A percentile compares a stretch with the other conserved stretches of the same genome.
Conservation (phyloP, 2,113 vertebrate species). For the Heterotilapia buettikoferi region DNA sequence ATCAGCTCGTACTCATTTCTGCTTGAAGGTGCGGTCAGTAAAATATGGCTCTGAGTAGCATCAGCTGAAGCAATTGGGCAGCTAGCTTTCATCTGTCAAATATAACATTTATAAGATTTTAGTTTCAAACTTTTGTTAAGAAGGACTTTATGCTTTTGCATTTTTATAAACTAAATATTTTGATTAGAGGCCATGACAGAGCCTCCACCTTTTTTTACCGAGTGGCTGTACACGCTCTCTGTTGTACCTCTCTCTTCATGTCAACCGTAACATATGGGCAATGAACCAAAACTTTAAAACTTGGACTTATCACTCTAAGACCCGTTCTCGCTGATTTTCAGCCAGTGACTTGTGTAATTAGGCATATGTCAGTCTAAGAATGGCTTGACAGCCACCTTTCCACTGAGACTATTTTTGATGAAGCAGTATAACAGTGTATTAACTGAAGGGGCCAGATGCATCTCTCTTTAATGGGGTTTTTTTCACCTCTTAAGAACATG, state of each 20-base stretch:
- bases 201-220: background rate
- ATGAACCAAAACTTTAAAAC: background rate
- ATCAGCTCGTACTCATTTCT: background rate
- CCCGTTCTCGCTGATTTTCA: background rate
- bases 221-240: background rate
- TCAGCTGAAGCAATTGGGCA: background rate
- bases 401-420: background rate
- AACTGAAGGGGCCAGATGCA: background rate
- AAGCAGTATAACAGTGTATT: background rate
- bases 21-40: background rate
- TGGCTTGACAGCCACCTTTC: background rate
- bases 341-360: background rate
- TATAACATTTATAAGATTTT: background rate
- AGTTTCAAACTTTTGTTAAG: background rate
- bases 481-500: background rate
- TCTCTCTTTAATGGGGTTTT: rapidly evolving
- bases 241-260: background rate
- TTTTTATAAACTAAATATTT: background rate
- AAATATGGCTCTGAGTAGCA: background rate
- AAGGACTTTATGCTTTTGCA: background rate
- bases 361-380: background rate
- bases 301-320: background rate
- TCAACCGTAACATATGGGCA: background rate
- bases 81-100: background rate
- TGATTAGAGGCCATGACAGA: background rate